phyloP scores from a whole-genome alignment of 2,888 invertebrate genomes.

The Polietes domitor region DNA sequence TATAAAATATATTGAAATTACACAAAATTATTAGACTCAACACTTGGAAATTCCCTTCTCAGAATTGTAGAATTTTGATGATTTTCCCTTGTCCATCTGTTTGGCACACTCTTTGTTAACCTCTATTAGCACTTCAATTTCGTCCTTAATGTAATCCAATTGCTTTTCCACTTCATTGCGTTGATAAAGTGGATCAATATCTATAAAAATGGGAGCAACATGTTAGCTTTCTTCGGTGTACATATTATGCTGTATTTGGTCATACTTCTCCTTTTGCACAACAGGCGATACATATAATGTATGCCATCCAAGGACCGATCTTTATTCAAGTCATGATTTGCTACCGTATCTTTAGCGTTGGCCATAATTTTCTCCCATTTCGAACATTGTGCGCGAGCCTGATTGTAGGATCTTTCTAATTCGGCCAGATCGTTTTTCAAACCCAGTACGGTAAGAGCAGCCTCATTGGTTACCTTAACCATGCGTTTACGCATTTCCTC shows the following conservation, averaged over 20 bases:
- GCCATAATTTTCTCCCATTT: constrained; percentile 78
- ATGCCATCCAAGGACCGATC: constrained; percentile 77
- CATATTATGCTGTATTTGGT: neutral
- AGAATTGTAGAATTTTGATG: neutral
- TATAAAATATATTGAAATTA: too few relatives aligned
- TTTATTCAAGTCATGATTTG: constrained; percentile 73
- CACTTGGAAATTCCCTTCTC: neutral
- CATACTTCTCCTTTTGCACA: constrained; percentile 76
- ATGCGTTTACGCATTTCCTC: constrained; percentile 78
- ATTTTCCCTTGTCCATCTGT: constrained; percentile 25
- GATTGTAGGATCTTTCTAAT: constrained; percentile 77
- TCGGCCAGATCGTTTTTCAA: constrained; percentile 78
- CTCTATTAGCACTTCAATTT: constrained; percentile 75
- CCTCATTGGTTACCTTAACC: constrained; percentile 78
- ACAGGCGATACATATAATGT: constrained; percentile 74
- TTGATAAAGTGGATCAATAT: constrained; percentile 56
- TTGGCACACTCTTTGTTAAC: constrained; percentile 70
- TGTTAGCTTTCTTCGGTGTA: neutral
- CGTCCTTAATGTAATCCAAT: constrained; percentile 77
- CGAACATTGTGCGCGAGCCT: constrained; percentile 73
- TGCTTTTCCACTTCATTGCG: constrained; percentile 70
- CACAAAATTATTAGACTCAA: too few relatives aligned
- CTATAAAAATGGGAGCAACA: constrained; percentile 38
- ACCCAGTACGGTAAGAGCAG: constrained; percentile 77
- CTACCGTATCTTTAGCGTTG: constrained; percentile 74